Percentiles rank a stretch among this genome's conserved stretches.
phyloP scores from a whole-genome alignment of 2,888 invertebrate genomes.

The Cryptocephalus primarius region DNA sequence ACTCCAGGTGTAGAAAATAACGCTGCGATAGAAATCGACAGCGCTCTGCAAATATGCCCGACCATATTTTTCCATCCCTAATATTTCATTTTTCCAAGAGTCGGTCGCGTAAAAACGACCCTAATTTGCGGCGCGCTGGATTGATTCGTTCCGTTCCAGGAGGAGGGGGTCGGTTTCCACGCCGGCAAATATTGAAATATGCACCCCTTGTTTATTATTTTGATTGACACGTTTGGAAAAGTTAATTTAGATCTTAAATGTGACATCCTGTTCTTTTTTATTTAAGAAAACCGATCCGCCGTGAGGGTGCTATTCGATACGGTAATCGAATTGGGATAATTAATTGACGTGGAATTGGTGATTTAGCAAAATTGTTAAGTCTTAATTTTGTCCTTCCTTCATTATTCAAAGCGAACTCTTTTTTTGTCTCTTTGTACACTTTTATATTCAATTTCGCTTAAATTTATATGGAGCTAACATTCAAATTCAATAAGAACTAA shows the following conservation, averaged over 20 bases:
- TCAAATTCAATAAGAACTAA: slow-evolving; percentile 3
- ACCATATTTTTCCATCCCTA: too few relatives aligned
- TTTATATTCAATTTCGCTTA: neutral
- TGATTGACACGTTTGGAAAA: slow-evolving; percentile 34
- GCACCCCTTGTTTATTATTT: slow-evolving; percentile 37
- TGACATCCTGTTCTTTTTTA: slow-evolving; percentile 7
- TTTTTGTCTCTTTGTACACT: neutral
- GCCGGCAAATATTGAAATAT: slow-evolving; percentile 36
- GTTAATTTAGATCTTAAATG: slow-evolving; percentile 23
- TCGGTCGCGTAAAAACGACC: slow-evolving; percentile 15
- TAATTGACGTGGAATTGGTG: too few relatives aligned
- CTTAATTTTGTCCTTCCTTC: too few relatives aligned
- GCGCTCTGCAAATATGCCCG: neutral
- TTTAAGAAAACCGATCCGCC: too few relatives aligned
- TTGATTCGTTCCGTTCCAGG: slow-evolving; percentile 29
- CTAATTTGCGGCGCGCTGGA: slow-evolving; percentile 31
- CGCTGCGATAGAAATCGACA: too few relatives aligned
- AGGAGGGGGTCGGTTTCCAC: slow-evolving; percentile 5
- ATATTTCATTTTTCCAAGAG: slow-evolving; percentile 3
- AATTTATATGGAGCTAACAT: neutral
- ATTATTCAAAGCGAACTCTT: neutral
- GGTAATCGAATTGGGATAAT: too few relatives aligned
- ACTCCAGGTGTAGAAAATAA: too few relatives aligned
- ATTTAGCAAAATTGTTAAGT: too few relatives aligned
- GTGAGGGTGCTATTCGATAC: too few relatives aligned